phyloP scores from a whole-genome alignment of 2,113 vertebrate genomes.

The Hippocampus abdominalis region DNA sequence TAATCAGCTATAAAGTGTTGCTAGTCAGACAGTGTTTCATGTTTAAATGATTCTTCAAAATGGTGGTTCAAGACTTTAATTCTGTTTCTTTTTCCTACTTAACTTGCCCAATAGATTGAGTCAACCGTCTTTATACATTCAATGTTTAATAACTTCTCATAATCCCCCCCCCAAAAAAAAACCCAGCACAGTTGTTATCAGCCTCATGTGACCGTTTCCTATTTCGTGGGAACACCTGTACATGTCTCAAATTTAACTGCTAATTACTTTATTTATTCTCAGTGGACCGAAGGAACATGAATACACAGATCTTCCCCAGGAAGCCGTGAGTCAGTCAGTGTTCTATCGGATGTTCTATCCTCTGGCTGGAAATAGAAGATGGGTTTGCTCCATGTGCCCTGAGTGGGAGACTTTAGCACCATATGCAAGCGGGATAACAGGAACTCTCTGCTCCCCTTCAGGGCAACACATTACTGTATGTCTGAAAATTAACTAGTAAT shows the following conservation, averaged over 20 bases:
- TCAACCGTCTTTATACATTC: too few species aligned
- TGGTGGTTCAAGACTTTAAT: too few species aligned
- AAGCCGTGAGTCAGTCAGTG: conserved; percentile 50
- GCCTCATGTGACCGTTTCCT: neutral
- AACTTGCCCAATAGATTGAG: too few species aligned
- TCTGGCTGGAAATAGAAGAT: conserved; percentile 38
- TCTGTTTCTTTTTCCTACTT: too few species aligned
- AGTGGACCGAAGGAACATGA: conserved; percentile 27
- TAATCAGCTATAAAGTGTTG: too few species aligned
- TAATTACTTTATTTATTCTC: neutral
- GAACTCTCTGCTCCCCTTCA: conserved; percentile 42
- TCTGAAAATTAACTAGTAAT: neutral
- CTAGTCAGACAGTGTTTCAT: neutral
- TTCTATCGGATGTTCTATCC: conserved; percentile 40
- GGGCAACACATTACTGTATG: neutral
- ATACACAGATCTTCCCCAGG: conserved; percentile 40
- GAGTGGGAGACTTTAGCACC: conserved; percentile 28
- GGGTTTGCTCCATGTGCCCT: conserved; percentile 23
- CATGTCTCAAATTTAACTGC: neutral
- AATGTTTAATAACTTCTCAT: neutral
- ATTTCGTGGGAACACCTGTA: neutral
- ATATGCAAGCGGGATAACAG: conserved; percentile 40
- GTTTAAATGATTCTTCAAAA: neutral
- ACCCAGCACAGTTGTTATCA: neutral
- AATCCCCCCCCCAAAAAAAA: neutral